Conservation (phyloP, 2,888 invertebrate species). For the Ophioninae sp. region DNA sequence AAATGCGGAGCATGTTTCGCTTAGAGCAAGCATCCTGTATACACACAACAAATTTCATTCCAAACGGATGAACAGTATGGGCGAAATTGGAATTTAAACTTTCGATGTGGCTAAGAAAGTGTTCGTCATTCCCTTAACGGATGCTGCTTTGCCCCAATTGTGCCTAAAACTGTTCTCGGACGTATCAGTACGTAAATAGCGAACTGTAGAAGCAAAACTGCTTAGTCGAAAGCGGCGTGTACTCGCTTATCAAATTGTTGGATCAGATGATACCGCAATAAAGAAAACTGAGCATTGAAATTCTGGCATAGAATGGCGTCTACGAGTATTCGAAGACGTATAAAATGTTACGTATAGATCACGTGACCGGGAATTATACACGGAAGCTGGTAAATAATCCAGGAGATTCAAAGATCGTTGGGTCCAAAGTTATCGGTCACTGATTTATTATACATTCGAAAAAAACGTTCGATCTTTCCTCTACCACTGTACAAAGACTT, state of each 20-base stretch:
- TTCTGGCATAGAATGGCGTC: slow-evolving; percentile 2
- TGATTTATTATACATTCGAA: slow-evolving; percentile 11
- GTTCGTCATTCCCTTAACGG: no score
- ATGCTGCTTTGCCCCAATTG: background rate
- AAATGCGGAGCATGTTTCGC: no score
- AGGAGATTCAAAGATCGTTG: background rate
- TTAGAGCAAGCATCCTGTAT: no score
- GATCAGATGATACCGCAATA: slow-evolving; percentile 37
- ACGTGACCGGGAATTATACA: background rate
- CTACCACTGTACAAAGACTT: background rate
- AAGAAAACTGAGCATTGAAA: slow-evolving; percentile 10
- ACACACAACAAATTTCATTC: no score
- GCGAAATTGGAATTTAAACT: no score
- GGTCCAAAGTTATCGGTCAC: background rate
- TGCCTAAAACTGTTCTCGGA: background rate
- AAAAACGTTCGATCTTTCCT: slow-evolving; percentile 9
- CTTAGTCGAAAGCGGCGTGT: background rate
- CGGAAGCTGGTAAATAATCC: slow-evolving; percentile 1
- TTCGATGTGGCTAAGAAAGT: no score
- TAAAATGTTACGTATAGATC: background rate
- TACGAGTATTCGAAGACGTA: background rate
- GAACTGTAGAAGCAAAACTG: background rate
- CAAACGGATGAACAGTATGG: no score
- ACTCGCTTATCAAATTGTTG: slow-evolving; percentile 20
- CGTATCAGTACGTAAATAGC: background rate